Evolutionary conservation across 2,113 vertebrate genomes (phyloP).

Genomic region (Lagopus muta): DNA sequence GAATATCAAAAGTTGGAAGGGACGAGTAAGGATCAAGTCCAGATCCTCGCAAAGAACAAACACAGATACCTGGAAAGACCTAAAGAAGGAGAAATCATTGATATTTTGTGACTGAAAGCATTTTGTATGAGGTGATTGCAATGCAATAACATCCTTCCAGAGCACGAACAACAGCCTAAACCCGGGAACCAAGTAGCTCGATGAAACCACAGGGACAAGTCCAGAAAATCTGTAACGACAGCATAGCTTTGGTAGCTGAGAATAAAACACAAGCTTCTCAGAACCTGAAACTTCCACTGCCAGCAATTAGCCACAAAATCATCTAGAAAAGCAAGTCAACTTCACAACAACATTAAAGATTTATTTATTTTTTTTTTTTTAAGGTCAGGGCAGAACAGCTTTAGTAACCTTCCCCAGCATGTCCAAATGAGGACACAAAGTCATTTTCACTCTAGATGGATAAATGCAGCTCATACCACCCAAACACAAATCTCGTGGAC

Average conservation of each 20-base stretch:
- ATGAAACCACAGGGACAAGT: background rate
- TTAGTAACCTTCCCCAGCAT: background rate
- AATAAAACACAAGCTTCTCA: background rate
- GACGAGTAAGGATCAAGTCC: too few relatives aligned
- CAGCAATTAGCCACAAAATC: background rate
- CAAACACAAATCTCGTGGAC: rapidly evolving
- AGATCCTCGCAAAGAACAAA: too few relatives aligned
- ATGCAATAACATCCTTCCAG: rapidly evolving
- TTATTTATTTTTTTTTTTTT: background rate
- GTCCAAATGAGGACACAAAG: background rate
- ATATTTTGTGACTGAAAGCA: rapidly evolving
- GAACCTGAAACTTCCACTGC: background rate
- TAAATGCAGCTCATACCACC: background rate
- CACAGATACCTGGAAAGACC: background rate
- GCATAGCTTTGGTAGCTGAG: background rate
- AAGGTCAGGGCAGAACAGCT: background rate
- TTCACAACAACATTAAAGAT: rapidly evolving
- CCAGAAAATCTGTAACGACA: too few relatives aligned
- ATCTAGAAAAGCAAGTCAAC: background rate
- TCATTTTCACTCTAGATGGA: rapidly evolving
- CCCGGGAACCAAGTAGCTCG: background rate
- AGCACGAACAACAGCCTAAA: background rate
- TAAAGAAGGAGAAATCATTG: background rate
- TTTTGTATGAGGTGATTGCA: rapidly evolving
- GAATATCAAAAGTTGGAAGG: too few relatives aligned